Base-by-base conservation (phyloP, 2,888 invertebrate species). In the Heteromyza rotundicornis region DNA sequence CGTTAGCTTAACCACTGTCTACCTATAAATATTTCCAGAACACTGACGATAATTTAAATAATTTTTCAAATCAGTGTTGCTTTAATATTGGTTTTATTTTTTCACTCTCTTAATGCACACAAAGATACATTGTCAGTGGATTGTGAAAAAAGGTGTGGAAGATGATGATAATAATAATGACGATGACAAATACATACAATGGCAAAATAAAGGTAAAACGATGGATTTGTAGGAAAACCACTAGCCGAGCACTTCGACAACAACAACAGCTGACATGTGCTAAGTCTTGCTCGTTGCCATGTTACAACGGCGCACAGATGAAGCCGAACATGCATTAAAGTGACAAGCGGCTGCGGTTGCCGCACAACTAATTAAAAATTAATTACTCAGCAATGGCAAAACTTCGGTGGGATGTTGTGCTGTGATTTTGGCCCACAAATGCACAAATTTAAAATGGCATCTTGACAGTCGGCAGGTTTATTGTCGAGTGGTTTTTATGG, bases 311-410 rank as follows among this genome's bases (percentile, higher is more conserved):
- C 23, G 51, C 36, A 57, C 20, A 27, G 52, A 52, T 57, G 61
- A 61, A 56, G 54, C 44, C 54, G 47, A 58, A 62, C 62, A 62
- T 58, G 62, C 58, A 58, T 62, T 62, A 62, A 58, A 53, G 47
- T 57, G 62, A 62, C 62, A 62, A n/a, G 61, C 52, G 23, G 53
- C 57, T 32, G 51, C 53, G 24, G 57, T 40, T 51, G 23, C 44
- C 52, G 19, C 35, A 56, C 47, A 40, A 61, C 57, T 61, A 60
- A 60, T 60, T 60, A 60, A 60, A 60, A 60, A 60, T 60, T 60
- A 56, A 60, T 60, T 60, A 60, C 51, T 12, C 40, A 2, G 12
- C 51, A 19, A 19, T 50, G 20, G 12, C 40, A 32, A 32, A 14
- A 27, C n/a, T 52, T 40, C 24, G 35, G 51, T 36, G 52, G 7